A percentile compares a stretch with the other conserved stretches of the same genome.
These are phyloP conservation scores for Anorthoa munda DNA, from an alignment of 2,888 invertebrate species.

Conservation along the genomic window DNA sequence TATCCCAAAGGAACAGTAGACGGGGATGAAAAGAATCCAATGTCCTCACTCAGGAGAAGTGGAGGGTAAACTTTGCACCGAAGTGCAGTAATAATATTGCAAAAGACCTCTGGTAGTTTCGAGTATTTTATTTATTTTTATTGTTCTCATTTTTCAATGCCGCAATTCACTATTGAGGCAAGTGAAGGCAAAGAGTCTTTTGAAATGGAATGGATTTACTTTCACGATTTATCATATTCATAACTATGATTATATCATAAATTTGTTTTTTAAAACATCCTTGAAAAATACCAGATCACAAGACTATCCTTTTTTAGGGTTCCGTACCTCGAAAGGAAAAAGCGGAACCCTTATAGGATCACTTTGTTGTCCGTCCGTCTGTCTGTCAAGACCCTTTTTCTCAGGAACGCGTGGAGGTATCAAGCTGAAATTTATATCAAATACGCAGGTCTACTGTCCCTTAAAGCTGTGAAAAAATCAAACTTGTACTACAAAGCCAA, in stretches of 20 bases:
- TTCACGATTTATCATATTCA: background rate
- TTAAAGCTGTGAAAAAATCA: too few relatives aligned
- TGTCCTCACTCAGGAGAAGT: too few relatives aligned
- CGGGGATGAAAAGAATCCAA: too few relatives aligned
- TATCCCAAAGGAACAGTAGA: too few relatives aligned
- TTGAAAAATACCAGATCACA: background rate
- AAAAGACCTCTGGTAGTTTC: background rate
- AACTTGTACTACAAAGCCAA: too few relatives aligned
- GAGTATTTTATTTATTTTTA: slow-evolving; percentile 8
- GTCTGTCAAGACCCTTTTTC: too few relatives aligned
- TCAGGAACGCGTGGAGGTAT: too few relatives aligned
- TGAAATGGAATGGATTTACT: background rate
- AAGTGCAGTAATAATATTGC: background rate
- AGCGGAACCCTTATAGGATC: too few relatives aligned
- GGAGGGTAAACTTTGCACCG: background rate
- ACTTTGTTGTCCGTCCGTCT: too few relatives aligned
- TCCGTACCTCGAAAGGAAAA: too few relatives aligned
- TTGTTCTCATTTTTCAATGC: background rate
- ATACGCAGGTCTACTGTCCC: too few relatives aligned
- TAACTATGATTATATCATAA: background rate
- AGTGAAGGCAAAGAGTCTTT: background rate
- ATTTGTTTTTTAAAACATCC: background rate
- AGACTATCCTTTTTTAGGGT: background rate
- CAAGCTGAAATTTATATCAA: too few relatives aligned
- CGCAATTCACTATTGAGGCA: slow-evolving; percentile 14